phyloP scores from a whole-genome alignment of 1,140 invertebrate species.

The Cataglyphis hispanica region DNA sequence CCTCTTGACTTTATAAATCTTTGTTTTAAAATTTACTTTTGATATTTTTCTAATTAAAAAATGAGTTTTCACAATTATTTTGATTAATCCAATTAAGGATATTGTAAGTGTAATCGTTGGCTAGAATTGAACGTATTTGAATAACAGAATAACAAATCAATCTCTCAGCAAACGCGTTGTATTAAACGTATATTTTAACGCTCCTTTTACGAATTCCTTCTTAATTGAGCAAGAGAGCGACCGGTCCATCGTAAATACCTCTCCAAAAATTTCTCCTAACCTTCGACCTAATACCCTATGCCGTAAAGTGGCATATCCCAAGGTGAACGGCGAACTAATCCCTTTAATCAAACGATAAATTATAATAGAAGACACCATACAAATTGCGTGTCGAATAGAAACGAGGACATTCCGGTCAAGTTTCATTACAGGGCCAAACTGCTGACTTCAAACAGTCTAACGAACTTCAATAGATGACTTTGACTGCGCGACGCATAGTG shows the following conservation, averaged over 20 bases:
- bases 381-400: slow-evolving; percentile 18
- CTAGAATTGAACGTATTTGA: background rate
- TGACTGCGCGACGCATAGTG: slow-evolving; percentile 52
- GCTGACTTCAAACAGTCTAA: slow-evolving; percentile 7
- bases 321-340: background rate
- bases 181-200: slow-evolving; percentile 48
- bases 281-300: slow-evolving; percentile 38
- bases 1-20: too few species aligned
- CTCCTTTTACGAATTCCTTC: slow-evolving; percentile 12
- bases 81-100: background rate
- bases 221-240: slow-evolving; percentile 54
- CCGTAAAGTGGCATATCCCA: slow-evolving; percentile 31
- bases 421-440: background rate
- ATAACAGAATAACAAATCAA: background rate
- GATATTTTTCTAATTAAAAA: background rate
- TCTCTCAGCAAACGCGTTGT: slow-evolving; percentile 49
- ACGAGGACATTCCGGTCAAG: slow-evolving; percentile 35
- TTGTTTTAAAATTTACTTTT: too few species aligned
- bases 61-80: background rate
- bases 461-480: slow-evolving; percentile 32
- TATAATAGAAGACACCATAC: slow-evolving; percentile 40
- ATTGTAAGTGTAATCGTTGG: background rate
- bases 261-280: slow-evolving; percentile 66
- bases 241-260: slow-evolving; percentile 34
- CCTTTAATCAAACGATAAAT: slow-evolving; percentile 61